These are phyloP conservation scores for Aphelinus atriplicis DNA, from an alignment of 1,140 invertebrate species.

Conservation along the genomic window DNA sequence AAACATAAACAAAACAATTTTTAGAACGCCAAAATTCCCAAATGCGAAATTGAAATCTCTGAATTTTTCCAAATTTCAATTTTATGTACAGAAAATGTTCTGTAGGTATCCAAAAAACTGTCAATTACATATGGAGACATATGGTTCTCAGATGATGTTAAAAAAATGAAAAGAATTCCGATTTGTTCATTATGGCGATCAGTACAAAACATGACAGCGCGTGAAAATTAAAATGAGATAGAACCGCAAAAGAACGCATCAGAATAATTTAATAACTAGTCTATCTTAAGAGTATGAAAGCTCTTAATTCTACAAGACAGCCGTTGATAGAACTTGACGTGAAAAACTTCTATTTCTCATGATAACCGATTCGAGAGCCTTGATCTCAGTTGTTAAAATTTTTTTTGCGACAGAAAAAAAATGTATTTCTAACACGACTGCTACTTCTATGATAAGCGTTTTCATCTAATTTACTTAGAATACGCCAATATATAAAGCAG, in stretches of 20 bases:
- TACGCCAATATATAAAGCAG: too few relatives aligned
- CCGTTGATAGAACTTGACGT: constrained; percentile 1
- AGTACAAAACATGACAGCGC: constrained; percentile 31
- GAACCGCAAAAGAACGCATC: constrained; percentile 39
- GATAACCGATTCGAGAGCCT: constrained; percentile 8
- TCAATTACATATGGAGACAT: too few relatives aligned
- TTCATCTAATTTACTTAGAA: too few relatives aligned
- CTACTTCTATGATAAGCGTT: not conserved
- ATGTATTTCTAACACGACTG: not conserved
- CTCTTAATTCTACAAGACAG: constrained; percentile 38
- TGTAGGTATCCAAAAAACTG: too few relatives aligned
- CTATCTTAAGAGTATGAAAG: constrained; percentile 41
- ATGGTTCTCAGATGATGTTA: too few relatives aligned
- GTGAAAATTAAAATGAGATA: constrained; percentile 18
- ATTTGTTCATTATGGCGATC: constrained; percentile 20
- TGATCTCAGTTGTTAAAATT: constrained; percentile 12
- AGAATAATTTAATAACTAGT: constrained; percentile 34
- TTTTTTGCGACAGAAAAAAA: not conserved
- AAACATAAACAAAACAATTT: constrained; percentile 33
- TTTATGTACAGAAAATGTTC: too few relatives aligned
- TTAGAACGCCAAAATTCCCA: not conserved
- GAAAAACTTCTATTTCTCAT: not conserved
- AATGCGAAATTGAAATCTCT: constrained; percentile 9
- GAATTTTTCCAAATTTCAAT: too few relatives aligned
- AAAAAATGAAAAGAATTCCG: too few relatives aligned